Percentiles rank a stretch among this genome's conserved stretches.
phyloP scores from a whole-genome alignment of 1,140 invertebrate species.

The Thaumetopoea pityocampa region DNA sequence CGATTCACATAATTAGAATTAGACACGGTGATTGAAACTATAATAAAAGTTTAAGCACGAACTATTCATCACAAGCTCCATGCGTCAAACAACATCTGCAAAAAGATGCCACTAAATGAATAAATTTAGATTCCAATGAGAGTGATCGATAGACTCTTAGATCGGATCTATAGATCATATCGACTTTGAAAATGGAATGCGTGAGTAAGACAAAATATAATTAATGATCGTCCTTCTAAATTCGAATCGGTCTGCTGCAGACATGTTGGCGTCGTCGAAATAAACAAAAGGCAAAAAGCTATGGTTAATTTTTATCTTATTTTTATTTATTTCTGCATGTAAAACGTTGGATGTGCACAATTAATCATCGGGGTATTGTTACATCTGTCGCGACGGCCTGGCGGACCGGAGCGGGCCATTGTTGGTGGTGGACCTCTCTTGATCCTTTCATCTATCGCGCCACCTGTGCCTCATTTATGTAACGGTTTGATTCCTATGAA shows the following conservation, averaged over 20 bases:
- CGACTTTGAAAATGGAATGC: slow-evolving; percentile 70
- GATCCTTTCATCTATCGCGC: slow-evolving; percentile 37
- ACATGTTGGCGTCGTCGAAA: slow-evolving; percentile 71
- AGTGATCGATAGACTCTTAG: slow-evolving; percentile 72
- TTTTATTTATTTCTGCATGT: slow-evolving; percentile 54
- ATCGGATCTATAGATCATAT: slow-evolving; percentile 75
- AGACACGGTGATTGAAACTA: slow-evolving; percentile 29
- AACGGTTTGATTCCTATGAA: slow-evolving; percentile 40
- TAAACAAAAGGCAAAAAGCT: slow-evolving; percentile 71
- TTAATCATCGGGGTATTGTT: slow-evolving; percentile 70
- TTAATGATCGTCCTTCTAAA: slow-evolving; percentile 69
- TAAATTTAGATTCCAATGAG: slow-evolving; percentile 67
- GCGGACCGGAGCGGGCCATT: slow-evolving; percentile 48
- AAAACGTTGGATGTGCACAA: slow-evolving; percentile 54
- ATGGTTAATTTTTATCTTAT: slow-evolving; percentile 47
- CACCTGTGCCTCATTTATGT: slow-evolving; percentile 61
- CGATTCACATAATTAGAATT: slow-evolving; percentile 22
- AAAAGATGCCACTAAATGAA: slow-evolving; percentile 70
- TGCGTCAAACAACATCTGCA: slow-evolving; percentile 54
- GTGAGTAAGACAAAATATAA: slow-evolving; percentile 76
- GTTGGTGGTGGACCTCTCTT: slow-evolving; percentile 51
- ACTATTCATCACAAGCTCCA: slow-evolving; percentile 38
- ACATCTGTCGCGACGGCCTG: slow-evolving; percentile 62
- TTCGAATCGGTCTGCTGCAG: slow-evolving; percentile 70
- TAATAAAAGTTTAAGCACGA: slow-evolving; percentile 29